Evolutionary conservation across 2,113 vertebrate species (phyloP).

Genomic region (Eptesicus fuscus): DNA sequence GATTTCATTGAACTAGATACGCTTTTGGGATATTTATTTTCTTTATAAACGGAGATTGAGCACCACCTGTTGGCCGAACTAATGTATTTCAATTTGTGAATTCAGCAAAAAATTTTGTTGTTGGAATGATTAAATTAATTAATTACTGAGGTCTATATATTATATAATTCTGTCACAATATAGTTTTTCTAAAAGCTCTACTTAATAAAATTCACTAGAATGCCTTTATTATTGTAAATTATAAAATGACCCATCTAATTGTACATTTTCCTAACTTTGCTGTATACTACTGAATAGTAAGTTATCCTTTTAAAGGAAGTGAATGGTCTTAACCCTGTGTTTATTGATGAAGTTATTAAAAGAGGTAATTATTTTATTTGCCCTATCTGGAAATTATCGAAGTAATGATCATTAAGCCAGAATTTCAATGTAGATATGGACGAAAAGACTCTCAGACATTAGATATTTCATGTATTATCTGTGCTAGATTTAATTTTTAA

Average conservation of each 20-base stretch:
- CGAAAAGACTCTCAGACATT: not conserved
- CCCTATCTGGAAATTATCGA: not conserved
- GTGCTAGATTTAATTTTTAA: not conserved
- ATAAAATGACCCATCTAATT: not conserved
- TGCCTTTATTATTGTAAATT: slow-evolving; percentile 9
- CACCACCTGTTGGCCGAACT: slow-evolving; percentile 69
- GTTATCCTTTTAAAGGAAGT: not conserved
- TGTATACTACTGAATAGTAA: not conserved
- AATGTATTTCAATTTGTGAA: slow-evolving; percentile 49
- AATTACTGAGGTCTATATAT: not conserved
- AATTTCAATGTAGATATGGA: not conserved
- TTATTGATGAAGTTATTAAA: not conserved
- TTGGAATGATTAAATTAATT: not conserved
- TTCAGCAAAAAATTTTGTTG: not conserved
- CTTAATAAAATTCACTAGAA: not conserved
- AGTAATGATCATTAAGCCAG: not conserved
- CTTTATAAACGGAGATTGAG: slow-evolving; percentile 54
- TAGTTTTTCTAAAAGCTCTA: not conserved
- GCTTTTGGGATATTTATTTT: not conserved
- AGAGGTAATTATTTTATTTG: not conserved
- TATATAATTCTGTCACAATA: not conserved
- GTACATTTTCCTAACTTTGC: not conserved
- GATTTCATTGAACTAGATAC: not conserved
- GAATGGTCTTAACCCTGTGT: not conserved
- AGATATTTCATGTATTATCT: not conserved